phyloP scores from a whole-genome alignment of 2,888 invertebrate species.

The Campoplex nolae region DNA sequence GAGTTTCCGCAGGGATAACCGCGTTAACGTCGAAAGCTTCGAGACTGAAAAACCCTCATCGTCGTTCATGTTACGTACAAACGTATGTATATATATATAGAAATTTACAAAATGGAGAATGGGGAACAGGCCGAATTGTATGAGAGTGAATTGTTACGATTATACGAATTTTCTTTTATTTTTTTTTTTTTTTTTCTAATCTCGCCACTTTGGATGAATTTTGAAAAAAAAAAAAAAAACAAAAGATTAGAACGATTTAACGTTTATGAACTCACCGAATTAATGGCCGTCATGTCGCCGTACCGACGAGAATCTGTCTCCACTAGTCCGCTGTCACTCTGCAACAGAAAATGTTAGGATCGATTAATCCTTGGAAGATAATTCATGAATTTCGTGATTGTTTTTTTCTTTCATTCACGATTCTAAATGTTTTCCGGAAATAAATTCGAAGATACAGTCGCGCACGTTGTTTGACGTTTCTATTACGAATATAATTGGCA shows the following conservation, averaged over 20 bases:
- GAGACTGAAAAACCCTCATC: not conserved
- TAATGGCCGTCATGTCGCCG: conserved; percentile 85
- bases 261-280: conserved; percentile 82
- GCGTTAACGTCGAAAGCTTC: conserved; percentile 31
- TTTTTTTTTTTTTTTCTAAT: too few species aligned
- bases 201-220: too few species aligned
- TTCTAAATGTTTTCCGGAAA: not conserved
- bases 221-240: too few species aligned
- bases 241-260: too few species aligned
- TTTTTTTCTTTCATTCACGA: not conserved
- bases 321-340: conserved; percentile 85
- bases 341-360: conserved; percentile 76
- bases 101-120: not conserved
- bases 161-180: too few species aligned
- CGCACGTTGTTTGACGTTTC: not conserved
- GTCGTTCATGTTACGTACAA: not conserved
- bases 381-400: not conserved
- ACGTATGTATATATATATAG: not conserved
- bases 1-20: conserved; percentile 55
- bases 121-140: not conserved
- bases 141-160: not conserved
- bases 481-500: not conserved
- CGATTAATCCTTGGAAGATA: not conserved
- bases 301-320: conserved; percentile 83
- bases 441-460: not conserved